phyloP scores from a whole-genome alignment of 2,888 invertebrate species.

The Quadroppia sp. region DNA sequence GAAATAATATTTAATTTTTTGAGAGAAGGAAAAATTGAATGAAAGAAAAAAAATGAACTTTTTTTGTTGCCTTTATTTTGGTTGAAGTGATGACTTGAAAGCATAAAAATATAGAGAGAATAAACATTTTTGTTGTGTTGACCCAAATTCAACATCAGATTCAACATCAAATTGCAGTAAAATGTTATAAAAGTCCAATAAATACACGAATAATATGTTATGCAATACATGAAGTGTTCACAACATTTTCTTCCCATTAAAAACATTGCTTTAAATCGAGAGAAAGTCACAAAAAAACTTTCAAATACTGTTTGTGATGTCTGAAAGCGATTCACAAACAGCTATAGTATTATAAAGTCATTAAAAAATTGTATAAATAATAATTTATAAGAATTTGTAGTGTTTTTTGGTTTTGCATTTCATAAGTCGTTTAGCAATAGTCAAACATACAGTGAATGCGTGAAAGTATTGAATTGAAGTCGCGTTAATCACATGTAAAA shows the following conservation, averaged over 20 bases:
- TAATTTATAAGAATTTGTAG: not conserved
- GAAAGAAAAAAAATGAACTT: no score
- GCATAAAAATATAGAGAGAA: not conserved
- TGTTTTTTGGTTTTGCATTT: no score
- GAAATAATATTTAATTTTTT: not conserved
- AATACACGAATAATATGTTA: not conserved
- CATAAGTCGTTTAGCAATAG: not conserved
- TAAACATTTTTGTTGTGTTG: not conserved
- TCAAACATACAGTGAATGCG: not conserved
- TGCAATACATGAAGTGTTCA: not conserved
- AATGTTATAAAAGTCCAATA: constrained; percentile 5
- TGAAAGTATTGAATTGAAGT: not conserved
- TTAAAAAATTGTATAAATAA: not conserved
- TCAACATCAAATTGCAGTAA: not conserved
- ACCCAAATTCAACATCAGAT: constrained; percentile 4
- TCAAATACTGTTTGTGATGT: not conserved
- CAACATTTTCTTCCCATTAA: not conserved
- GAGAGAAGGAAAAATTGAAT: not conserved
- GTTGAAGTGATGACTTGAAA: not conserved
- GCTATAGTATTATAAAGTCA: not conserved
- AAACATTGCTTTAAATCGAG: not conserved
- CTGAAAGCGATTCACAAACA: not conserved
- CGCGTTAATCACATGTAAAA: not conserved
- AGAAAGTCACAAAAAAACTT: not conserved
- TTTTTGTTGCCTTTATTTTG: not conserved